Conservation (phyloP, 2,113 vertebrate genomes). For the Ursus arctos region DNA sequence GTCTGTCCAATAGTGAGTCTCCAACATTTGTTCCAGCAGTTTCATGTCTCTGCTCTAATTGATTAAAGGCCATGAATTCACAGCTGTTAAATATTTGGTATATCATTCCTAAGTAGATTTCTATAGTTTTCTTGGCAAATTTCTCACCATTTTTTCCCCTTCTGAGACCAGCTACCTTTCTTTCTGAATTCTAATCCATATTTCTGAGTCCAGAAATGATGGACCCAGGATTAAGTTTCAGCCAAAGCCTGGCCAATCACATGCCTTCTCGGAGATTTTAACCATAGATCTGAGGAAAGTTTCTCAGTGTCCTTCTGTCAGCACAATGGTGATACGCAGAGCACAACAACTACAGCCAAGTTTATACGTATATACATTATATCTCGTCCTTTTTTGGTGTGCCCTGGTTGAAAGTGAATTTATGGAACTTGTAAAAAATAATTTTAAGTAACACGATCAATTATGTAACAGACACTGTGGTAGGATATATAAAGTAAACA, state of each 20-base stretch:
- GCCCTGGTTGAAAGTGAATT: background rate
- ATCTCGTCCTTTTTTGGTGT: background rate
- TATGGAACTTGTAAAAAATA: background rate
- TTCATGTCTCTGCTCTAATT: background rate
- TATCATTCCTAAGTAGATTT: background rate
- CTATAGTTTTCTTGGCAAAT: background rate
- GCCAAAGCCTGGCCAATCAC: background rate
- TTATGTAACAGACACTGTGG: background rate
- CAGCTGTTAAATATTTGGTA: background rate
- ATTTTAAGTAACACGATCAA: background rate
- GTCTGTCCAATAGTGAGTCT: background rate
- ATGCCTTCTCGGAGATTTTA: background rate
- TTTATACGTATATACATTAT: background rate
- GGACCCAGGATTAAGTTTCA: background rate
- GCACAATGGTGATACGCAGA: background rate
- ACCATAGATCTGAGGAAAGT: background rate
- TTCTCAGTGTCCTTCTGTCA: background rate
- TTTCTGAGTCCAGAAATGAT: background rate
- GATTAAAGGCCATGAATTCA: background rate
- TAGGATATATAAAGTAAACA: background rate
- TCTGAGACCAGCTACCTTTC: background rate
- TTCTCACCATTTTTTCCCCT: fast-evolving
- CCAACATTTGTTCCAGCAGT: background rate
- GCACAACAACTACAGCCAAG: background rate
- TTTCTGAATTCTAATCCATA: background rate